Conservation (phyloP, 2,888 invertebrate genomes). For the Monopis laevigella region DNA sequence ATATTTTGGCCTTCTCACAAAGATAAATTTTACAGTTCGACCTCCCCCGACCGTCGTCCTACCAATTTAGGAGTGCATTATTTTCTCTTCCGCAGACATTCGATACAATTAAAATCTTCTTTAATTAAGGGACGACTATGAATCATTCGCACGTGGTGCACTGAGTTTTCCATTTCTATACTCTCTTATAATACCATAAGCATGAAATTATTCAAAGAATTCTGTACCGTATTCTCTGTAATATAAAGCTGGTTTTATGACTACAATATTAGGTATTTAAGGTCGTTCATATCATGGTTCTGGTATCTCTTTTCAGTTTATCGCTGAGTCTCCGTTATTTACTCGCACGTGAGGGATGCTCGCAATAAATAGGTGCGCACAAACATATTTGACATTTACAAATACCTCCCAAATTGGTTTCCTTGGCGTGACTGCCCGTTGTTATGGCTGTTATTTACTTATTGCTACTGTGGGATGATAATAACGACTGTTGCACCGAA, state of each 20-base stretch:
- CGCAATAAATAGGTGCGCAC: slow-evolving; percentile 63
- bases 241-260: no score
- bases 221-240: no score
- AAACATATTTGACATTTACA: slow-evolving; percentile 65
- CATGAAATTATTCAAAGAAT: no score
- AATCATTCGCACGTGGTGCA: slow-evolving; percentile 69
- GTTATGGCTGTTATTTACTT: slow-evolving; percentile 55
- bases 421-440: slow-evolving; percentile 57
- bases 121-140: slow-evolving; percentile 66
- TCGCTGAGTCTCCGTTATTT: slow-evolving; percentile 64
- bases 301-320: slow-evolving; percentile 64
- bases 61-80: slow-evolving; percentile 65
- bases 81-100: slow-evolving; percentile 67
- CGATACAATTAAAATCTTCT: slow-evolving; percentile 70
- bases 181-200: slow-evolving; percentile 34
- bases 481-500: no score
- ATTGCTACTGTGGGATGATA: slow-evolving; percentile 26
- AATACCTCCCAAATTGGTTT: slow-evolving; percentile 62
- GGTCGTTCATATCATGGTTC: slow-evolving; percentile 36
- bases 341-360: slow-evolving; percentile 64
- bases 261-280: slow-evolving; percentile 42
- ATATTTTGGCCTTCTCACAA: slow-evolving; percentile 46
- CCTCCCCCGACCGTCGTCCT: slow-evolving; percentile 29
- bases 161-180: slow-evolving; percentile 63
- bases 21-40: slow-evolving; percentile 55